These are phyloP conservation scores for Lipophrys pholis DNA, from an alignment of 2,113 vertebrate species.

Conservation along the genomic window DNA sequence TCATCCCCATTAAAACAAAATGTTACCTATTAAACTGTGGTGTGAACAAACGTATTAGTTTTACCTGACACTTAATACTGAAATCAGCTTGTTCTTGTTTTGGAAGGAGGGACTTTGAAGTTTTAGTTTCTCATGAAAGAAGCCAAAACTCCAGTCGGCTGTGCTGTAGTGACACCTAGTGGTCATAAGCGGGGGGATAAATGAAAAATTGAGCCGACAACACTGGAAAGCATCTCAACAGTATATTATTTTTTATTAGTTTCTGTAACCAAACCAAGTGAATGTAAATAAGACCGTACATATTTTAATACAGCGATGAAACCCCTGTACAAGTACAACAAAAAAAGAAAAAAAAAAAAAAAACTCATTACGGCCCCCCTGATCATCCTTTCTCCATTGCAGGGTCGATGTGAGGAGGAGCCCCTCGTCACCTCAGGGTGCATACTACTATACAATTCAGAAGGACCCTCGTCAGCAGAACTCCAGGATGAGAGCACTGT, in stretches of 20 bases:
- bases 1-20: too few relatives aligned
- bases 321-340: conserved; percentile 99
- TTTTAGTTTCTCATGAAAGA: too few relatives aligned
- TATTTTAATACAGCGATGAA: conserved; percentile 99
- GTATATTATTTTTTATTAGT: conserved; percentile 99
- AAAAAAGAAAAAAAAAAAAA: conserved; percentile 77
- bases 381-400: conserved; percentile 64
- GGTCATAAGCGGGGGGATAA: neutral
- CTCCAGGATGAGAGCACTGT: conserved; percentile 63
- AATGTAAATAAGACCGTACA: conserved; percentile 99
- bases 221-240: conserved; percentile 66
- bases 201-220: conserved; percentile 23
- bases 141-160: too few relatives aligned
- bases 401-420: conserved; percentile 55
- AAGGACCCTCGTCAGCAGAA: conserved; percentile 62
- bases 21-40: too few relatives aligned
- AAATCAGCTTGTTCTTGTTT: too few relatives aligned
- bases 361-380: conserved; percentile 63
- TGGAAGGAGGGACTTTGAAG: too few relatives aligned
- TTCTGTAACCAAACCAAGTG: conserved; percentile 99
- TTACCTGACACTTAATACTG: too few relatives aligned
- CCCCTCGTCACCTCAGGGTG: conserved; percentile 57
- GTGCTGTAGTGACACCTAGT: conserved; percentile 46
- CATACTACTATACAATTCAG: conserved; percentile 71
- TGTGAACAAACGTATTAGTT: too few relatives aligned